A percentile compares a stretch with the other conserved stretches of the same genome.
These are phyloP conservation scores for Mallotus villosus DNA, from an alignment of 2,797 vertebrate genomes.

Conservation along the genomic window DNA sequence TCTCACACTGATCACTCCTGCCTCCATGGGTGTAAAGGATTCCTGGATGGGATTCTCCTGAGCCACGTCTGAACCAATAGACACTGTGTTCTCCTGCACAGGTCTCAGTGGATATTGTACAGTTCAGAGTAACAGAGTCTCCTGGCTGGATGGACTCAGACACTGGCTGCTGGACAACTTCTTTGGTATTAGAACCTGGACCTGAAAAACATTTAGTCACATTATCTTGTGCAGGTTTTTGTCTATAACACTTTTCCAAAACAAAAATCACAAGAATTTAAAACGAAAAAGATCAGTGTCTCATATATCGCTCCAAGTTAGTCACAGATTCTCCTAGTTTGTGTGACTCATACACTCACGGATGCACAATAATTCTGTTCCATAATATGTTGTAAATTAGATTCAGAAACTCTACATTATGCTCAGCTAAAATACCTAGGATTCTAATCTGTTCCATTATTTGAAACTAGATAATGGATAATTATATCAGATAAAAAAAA, in stretches of 20 bases:
- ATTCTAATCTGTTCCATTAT: too few species aligned
- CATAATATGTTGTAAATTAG: too few species aligned
- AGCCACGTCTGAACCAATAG: constrained; percentile 50
- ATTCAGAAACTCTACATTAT: too few species aligned
- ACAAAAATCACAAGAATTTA: too few species aligned
- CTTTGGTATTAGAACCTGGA: neutral
- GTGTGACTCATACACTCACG: too few species aligned
- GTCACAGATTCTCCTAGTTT: too few species aligned
- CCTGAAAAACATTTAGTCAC: neutral
- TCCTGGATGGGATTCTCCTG: constrained; percentile 31
- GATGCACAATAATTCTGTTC: too few species aligned
- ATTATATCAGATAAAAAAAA: too few species aligned
- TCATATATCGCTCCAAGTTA: too few species aligned
- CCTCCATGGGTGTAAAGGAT: constrained; percentile 37
- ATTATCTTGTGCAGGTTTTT: neutral
- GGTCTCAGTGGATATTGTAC: constrained; percentile 7
- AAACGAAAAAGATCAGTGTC: too few species aligned
- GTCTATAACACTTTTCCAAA: neutral
- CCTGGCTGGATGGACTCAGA: neutral
- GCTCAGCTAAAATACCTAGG: too few species aligned
- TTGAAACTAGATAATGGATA: too few species aligned
- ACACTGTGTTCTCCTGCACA: constrained; percentile 49
- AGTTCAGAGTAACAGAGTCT: constrained; percentile 3
- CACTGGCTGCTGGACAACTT: neutral
- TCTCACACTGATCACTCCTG: constrained; percentile 12